Evolutionary conservation across 2,113 vertebrate genomes (phyloP), one percentile per base, ranked within the genome.

Genomic region (Bubo bubo): DNA sequence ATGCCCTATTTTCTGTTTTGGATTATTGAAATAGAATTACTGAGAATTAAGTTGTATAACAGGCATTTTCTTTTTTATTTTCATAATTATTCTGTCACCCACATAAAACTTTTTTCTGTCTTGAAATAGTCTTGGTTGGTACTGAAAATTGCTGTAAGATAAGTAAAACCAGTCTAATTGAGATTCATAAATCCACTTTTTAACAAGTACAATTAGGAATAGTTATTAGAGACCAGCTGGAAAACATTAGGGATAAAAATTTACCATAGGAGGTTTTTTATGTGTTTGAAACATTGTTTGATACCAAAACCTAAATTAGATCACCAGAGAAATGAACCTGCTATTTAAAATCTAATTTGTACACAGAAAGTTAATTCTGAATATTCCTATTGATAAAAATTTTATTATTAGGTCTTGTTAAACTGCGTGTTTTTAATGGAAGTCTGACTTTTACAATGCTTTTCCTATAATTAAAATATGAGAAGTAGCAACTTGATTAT

Each of bases 181-280:
- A 97, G 97, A 97, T 97, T 96, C 98, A 98, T 98, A 98, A 98
- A 98, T 98, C 97, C 80, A 71, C 90, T 95, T 98, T 98, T 98
- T 97, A 98, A 98, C 97, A 97, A 97, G 97, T 96, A 97, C 97
- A 98, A 97, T 98, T 98, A 98, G 95, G 95, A 97, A 97, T 96
- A 97, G 97, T 98, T 98, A 98, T 96, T 96, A 98, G 97, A 84
- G 88, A 97, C 96, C 93, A 93, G 97, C 97, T 98, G 98, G 98
- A 98, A 97, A 97, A 97, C 74, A 66, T 96, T 91, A 66, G 97
- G 96, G 76, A 91, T 94, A 91, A 88, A 96, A 97, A 88, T 96
- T 93, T 95, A 88, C 86, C 96, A 66, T 93, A 94, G 93, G 87
- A 98, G 70, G 35, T 60, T 97, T 96, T 97, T 97, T 95, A 94